Base-by-base conservation (phyloP, 2,113 vertebrate genomes). In the Brienomyrus brachyistius region DNA sequence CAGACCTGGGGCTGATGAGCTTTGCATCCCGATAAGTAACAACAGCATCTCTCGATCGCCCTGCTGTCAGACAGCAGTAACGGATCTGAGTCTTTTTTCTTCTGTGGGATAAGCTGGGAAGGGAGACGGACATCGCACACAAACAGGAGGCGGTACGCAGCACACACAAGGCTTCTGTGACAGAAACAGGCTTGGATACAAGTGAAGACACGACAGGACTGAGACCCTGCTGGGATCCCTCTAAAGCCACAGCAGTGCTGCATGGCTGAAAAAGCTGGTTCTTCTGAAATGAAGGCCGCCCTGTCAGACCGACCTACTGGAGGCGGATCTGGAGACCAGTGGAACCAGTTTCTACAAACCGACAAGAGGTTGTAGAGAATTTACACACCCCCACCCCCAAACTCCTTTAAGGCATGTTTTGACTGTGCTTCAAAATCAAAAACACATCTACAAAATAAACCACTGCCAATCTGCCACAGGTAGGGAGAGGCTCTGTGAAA, bases 301-400 rank as follows among this genome's bases (percentile, higher is more conserved):
- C 9, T 50, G 83, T 51, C n/a, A 19, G 27, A 48, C 17, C 35
- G 31, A 80, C 88, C 70, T 45, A 66, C 82, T 54, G 62, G 62
- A 92, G 80, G 70, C 90, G 27, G 1, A 62, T 66, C 62, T 10
- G 52, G 48, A 70, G 90, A 90, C 90, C 48, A 27, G 90, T 90
- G 54, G 52, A 89, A 89, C 92, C 35, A 91, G 91, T 92, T 90
- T 90, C 5, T 43, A 80, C 5, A 80, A 80, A 43, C 31, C 31
- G 9, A 31, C 62, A 70, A 8, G 31, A 31, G 11, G 83, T 77
- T 45, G 48, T 89, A 31, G 31, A 31, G 45, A 19, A 43, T 45
- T 19, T 40, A 19, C 45, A 50, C 47, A 51, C 48, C n/a, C 27
- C 86, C 4, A 50, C 35, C 35, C 35, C 48, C 27, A 40, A 50